Evolutionary conservation across 2,888 invertebrate genomes (phyloP), one percentile per base, ranked within the genome.

Genomic region (Ptilodon capucinus): DNA sequence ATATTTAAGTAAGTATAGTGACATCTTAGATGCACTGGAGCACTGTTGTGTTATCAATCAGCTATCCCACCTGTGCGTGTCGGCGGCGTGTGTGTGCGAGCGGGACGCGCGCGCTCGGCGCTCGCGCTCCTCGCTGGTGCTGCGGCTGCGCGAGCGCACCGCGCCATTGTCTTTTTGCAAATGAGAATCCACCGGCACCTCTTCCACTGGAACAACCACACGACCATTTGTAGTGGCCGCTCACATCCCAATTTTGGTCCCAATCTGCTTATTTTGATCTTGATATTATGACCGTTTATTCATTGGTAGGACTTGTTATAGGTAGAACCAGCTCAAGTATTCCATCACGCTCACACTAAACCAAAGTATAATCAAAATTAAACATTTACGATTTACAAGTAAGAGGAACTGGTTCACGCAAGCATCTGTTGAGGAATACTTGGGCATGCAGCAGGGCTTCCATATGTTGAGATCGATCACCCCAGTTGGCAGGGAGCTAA

Each of bases 101-200:
- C 64, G 64, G 23, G 68, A 68, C 16, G 14, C 7, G 7, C 25
- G 40, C 9, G 65, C 64, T 45, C 66, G 72, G 0, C 71, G 64
- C 46, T 72, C 77, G 30, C 71, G 61, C 50, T 71, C 82, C 51
- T 57, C 67, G 59, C 81, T 81, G 58, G 54, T 68, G 58, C 83
- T 81, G 68, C 76, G 74, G 48, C 80, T 79, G 47, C 64, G 70
- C 28, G 71, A 60, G n/a, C 48, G 57, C 11, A 50, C 43, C 2
- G 57, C 60, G n/a, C 52, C 59, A 34, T 56, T 66, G 57, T 62
- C 69, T 16, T 60, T 53, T 19, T 42, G 42, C 56, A 86, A 56
- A 54, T 91, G 91, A 0, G 91, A 90, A 68, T 91, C 91, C 59
- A 91, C 86, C 0, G 91, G 91, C 51, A 91, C 91, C 71, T 91